phyloP scores from a whole-genome alignment of 1,140 invertebrate species.

The Epicauta chinensis region DNA sequence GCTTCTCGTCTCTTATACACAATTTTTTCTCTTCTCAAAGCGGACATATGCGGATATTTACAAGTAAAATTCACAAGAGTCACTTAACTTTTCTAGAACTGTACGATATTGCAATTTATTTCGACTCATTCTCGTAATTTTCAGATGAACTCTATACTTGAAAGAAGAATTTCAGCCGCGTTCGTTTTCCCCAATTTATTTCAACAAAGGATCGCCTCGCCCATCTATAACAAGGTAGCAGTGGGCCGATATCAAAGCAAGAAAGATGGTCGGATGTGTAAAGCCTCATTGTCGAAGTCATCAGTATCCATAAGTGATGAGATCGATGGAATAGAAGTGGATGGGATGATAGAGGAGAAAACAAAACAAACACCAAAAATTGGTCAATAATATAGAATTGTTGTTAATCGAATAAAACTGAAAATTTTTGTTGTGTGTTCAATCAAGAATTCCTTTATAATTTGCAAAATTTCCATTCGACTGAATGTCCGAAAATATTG shows the following conservation, averaged over 20 bases:
- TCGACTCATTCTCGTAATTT: not conserved
- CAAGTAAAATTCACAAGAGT: slow-evolving; percentile 39
- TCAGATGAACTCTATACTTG: no score
- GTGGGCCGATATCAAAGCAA: slow-evolving; percentile 12
- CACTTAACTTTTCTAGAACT: slow-evolving; percentile 31
- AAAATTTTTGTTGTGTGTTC: no score
- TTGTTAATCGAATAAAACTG: no score
- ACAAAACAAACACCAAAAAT: no score
- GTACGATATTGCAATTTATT: not conserved
- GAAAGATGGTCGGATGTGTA: slow-evolving; percentile 6
- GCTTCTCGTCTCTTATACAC: slow-evolving; percentile 19
- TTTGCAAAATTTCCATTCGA: no score
- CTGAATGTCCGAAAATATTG: no score
- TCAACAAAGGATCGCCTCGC: slow-evolving; percentile 7
- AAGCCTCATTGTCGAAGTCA: slow-evolving; percentile 15
- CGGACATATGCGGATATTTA: slow-evolving; percentile 35
- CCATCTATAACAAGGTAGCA: slow-evolving; percentile 10
- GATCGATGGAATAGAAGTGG: not conserved
- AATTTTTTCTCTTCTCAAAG: slow-evolving; percentile 10
- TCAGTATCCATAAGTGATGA: slow-evolving; percentile 17
- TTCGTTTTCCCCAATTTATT: slow-evolving; percentile 15
- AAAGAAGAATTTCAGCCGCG: not conserved
- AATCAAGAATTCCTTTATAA: no score
- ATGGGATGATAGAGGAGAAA: no score
- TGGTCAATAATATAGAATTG: no score